phyloP scores from a whole-genome alignment of 2,888 invertebrate species.

The Cheilosia soror region DNA sequence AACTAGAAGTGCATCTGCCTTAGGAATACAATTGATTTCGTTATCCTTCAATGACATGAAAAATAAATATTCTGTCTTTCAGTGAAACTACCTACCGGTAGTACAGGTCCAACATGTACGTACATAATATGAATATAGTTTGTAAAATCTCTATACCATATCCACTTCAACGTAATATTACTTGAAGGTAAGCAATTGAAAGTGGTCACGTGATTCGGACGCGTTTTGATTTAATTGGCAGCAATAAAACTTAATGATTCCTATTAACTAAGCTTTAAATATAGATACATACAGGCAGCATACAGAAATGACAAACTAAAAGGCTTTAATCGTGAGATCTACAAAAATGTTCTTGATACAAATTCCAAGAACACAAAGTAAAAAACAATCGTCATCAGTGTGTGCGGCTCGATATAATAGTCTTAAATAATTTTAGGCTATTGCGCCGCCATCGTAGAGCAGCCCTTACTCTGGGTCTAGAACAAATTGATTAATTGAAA shows the following conservation, averaged over 20 bases:
- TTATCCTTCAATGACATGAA: not conserved
- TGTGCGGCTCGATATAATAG: constrained; percentile 34
- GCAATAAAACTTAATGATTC: constrained; percentile 13
- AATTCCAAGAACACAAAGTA: constrained; percentile 10
- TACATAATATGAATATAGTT: not conserved
- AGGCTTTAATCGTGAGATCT: not conserved
- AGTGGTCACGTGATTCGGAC: constrained; percentile 10
- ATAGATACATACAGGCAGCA: not conserved
- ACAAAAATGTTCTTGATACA: constrained; percentile 33
- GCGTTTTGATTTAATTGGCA: not conserved
- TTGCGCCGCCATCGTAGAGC: not conserved
- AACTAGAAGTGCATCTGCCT: not conserved
- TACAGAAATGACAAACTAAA: not conserved
- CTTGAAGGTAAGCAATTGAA: not conserved
- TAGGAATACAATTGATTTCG: constrained; percentile 7
- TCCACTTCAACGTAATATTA: not conserved
- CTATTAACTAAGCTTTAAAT: not conserved
- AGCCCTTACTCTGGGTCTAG: constrained; percentile 24
- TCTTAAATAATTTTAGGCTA: constrained; percentile 1
- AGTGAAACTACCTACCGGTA: too few relatives aligned
- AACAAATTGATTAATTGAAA: constrained; percentile 70
- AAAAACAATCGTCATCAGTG: not conserved
- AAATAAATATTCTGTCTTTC: too few relatives aligned
- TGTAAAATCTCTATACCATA: constrained; percentile 6
- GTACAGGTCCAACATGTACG: too few relatives aligned